A percentile compares a stretch with the other conserved stretches of the same genome.
These are phyloP conservation scores for Gobio gobio DNA, from an alignment of 2,113 vertebrate species.

Conservation along the genomic window DNA sequence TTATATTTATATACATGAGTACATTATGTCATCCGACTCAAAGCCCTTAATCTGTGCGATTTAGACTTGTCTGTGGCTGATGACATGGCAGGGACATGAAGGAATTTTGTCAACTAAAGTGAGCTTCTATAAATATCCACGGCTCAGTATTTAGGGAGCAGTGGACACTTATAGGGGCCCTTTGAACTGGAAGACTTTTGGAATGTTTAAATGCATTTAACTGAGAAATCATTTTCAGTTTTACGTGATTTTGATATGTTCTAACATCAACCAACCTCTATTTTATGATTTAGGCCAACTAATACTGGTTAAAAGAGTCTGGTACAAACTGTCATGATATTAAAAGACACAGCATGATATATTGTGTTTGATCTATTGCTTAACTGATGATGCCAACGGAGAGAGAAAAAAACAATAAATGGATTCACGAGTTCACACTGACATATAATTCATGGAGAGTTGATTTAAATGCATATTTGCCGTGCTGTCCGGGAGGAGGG, in stretches of 20 bases:
- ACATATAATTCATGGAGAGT: too few relatives aligned
- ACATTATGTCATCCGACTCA: slow-evolving; percentile 16
- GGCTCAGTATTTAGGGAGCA: background rate
- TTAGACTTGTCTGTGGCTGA: slow-evolving; percentile 16
- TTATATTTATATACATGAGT: slow-evolving; percentile 1
- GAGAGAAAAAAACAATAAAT: background rate
- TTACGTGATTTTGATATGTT: background rate
- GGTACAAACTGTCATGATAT: background rate
- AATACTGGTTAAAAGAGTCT: background rate
- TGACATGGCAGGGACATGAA: background rate
- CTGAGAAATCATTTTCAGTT: background rate
- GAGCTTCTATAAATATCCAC: background rate
- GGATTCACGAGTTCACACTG: too few relatives aligned
- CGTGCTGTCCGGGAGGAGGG: too few relatives aligned
- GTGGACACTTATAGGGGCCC: background rate
- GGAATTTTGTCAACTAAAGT: background rate
- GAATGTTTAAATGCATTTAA: background rate
- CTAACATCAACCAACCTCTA: background rate
- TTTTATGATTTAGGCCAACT: background rate
- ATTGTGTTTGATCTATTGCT: slow-evolving; percentile 22
- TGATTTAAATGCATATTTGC: too few relatives aligned
- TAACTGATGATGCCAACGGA: slow-evolving; percentile 26
- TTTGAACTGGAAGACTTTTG: background rate
- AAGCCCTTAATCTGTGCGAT: slow-evolving; percentile 5
- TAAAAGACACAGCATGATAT: slow-evolving; percentile 21